Evolutionary conservation across 1,140 invertebrate genomes (phyloP), one percentile per base, ranked within the genome.

Genomic region (Caerostris extrusa): DNA sequence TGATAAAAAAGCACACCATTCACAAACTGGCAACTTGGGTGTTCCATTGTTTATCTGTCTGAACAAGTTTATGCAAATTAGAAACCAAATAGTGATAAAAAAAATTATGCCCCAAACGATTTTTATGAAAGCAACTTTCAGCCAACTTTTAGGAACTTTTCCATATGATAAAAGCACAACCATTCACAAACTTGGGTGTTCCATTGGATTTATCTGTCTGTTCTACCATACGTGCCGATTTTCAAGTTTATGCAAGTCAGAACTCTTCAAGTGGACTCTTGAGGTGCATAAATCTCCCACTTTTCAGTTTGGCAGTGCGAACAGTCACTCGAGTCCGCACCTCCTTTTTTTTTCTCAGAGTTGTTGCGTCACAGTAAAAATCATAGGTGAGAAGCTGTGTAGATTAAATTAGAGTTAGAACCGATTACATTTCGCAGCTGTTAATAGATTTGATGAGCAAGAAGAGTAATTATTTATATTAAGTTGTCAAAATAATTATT

Each of bases 261-360:
- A 60, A 57, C 58, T 12, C 50, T 60, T 90, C 89, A 81, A 90
- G 89, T 90, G 71, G 17, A 55, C 69, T 50, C 67, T 53, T 50
- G 58, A 71, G 87, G 57, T 53, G 53, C 57, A 90, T 90, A 81
- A 90, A 90, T 90, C 71, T 90, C 64, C 60, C 61, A n/a, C 50
- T 14, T 89, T 77, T 60, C 60, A 60, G n/a, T 19, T 58, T 17
- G 7, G 67, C 50, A 77, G 56, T 90, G 89, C 53, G 89, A 90
- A 90, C 69, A 81, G 71, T 90, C 71, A 81, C n/a, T 81, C 81
- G 81, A 69, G 10, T 34, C 7, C 61, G 19, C 50, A 60, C 57
- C 58, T 50, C 19, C 7, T 19, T 50, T n/a, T n/a, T n/a, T n/a
- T n/a, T 10, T 5, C 53, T 34, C 10, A 12, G 34, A 34, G 34